phyloP scores from a whole-genome alignment of 2,113 vertebrate species.

The Prochilodus magdalenae region DNA sequence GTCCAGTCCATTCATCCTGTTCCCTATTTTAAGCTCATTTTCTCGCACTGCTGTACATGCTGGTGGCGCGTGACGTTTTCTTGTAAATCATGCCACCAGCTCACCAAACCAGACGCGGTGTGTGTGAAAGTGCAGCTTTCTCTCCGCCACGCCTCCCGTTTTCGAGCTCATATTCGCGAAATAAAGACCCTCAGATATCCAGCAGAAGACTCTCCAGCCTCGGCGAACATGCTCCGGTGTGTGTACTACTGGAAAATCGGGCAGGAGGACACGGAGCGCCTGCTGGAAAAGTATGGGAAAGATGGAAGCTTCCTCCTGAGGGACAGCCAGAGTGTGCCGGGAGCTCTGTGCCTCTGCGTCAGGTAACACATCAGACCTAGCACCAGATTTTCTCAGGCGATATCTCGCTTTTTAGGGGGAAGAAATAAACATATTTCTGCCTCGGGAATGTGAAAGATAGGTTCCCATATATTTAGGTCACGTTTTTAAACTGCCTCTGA shows the following conservation, averaged over 20 bases:
- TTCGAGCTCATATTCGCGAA: not conserved
- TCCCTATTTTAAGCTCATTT: not conserved
- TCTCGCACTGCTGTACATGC: not conserved
- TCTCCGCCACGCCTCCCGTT: conserved; percentile 13
- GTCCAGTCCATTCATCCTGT: not conserved
- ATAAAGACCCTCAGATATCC: not conserved
- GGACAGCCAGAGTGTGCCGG: conserved; percentile 72
- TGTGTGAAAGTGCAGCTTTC: not conserved
- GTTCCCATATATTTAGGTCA: not conserved
- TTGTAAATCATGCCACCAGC: not conserved
- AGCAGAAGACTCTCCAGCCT: not conserved
- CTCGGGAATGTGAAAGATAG: not conserved
- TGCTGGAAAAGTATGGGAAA: conserved; percentile 68
- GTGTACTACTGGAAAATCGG: conserved; percentile 72
- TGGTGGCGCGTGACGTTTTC: not conserved
- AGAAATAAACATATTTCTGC: not conserved
- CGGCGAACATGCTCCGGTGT: conserved; percentile 8
- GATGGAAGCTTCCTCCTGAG: conserved; percentile 76
- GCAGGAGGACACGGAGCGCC: conserved; percentile 64
- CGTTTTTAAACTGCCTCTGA: no score
- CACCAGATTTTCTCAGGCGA: not conserved
- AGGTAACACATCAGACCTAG: conserved; percentile 64
- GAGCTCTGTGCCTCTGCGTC: conserved; percentile 74
- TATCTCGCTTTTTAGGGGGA: not conserved
- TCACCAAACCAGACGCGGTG: not conserved